Evolutionary conservation across 2,797 vertebrate species (phyloP).

Genomic region (Bradypodion ventrale): DNA sequence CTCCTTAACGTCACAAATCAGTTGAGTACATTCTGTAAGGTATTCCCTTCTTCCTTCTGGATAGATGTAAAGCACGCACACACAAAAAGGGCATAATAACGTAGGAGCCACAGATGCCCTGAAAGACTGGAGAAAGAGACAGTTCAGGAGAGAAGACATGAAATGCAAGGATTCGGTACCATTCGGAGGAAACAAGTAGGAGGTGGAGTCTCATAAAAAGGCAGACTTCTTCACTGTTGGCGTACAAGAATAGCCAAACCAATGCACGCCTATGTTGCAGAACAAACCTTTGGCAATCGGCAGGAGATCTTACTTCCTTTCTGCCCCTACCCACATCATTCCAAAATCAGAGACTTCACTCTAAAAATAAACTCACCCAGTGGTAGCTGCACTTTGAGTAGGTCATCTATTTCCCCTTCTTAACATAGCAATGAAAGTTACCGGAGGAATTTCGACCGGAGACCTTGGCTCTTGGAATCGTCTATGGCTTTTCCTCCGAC

Average conservation of each 20-base stretch:
- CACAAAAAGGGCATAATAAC: not conserved
- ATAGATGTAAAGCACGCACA: conserved; percentile 64
- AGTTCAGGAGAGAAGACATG: not conserved
- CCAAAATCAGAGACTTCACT: conserved; percentile 51
- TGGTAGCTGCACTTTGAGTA: conserved; percentile 65
- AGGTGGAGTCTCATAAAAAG: not conserved
- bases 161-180: not conserved
- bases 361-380: conserved; percentile 73
- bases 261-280: not conserved
- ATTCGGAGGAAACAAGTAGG: conserved; percentile 6
- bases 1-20: conserved; percentile 70
- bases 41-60: conserved; percentile 73
- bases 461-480: conserved; percentile 56
- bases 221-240: not conserved
- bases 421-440: conserved; percentile 54
- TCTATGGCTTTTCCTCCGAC: conserved; percentile 36
- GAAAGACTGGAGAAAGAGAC: conserved; percentile 22
- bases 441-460: conserved; percentile 68
- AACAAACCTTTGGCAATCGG: not conserved
- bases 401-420: conserved; percentile 71
- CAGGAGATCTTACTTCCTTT: conserved; percentile 21
- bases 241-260: not conserved
- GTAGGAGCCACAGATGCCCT: conserved; percentile 26
- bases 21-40: conserved; percentile 60
- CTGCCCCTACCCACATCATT: conserved; percentile 29